Evolutionary conservation across 2,113 vertebrate genomes (phyloP).

Genomic region (Marmota flaviventris): DNA sequence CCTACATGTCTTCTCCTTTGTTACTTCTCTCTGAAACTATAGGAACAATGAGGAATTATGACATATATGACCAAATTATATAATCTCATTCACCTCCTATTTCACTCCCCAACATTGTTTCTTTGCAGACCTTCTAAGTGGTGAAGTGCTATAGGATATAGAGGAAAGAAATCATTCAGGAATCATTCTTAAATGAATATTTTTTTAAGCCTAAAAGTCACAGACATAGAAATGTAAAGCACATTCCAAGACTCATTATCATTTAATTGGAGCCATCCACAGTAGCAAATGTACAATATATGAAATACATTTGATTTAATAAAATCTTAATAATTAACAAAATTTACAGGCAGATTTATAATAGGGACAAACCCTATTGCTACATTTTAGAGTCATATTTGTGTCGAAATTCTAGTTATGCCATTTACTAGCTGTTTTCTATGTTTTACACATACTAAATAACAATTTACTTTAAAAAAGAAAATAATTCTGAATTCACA

Average conservation of each 20-base stretch:
- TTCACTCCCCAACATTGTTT: not conserved
- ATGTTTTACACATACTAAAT: not conserved
- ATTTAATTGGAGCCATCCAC: not conserved
- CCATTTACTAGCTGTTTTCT: not conserved
- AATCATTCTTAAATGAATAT: not conserved
- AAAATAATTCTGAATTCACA: slow-evolving; percentile 23
- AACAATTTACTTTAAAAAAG: not conserved
- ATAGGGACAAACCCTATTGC: not conserved
- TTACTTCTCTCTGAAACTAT: slow-evolving; percentile 49
- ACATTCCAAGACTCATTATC: not conserved
- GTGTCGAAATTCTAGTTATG: not conserved
- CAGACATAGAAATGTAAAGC: not conserved
- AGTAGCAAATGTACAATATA: not conserved
- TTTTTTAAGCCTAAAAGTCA: not conserved
- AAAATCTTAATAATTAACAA: not conserved
- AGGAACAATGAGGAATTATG: slow-evolving; percentile 48
- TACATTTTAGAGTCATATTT: not conserved
- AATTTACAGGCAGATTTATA: not conserved
- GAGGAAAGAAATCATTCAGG: not conserved
- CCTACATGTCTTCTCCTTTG: slow-evolving; percentile 48
- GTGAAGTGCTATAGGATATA: not conserved
- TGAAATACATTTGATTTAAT: not conserved
- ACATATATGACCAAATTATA: slow-evolving; percentile 58
- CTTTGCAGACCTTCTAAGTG: slow-evolving; percentile 18
- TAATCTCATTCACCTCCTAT: slow-evolving; percentile 50